Evolutionary conservation across 2,113 vertebrate species (phyloP).

Genomic region (Odontesthes bonariensis): DNA sequence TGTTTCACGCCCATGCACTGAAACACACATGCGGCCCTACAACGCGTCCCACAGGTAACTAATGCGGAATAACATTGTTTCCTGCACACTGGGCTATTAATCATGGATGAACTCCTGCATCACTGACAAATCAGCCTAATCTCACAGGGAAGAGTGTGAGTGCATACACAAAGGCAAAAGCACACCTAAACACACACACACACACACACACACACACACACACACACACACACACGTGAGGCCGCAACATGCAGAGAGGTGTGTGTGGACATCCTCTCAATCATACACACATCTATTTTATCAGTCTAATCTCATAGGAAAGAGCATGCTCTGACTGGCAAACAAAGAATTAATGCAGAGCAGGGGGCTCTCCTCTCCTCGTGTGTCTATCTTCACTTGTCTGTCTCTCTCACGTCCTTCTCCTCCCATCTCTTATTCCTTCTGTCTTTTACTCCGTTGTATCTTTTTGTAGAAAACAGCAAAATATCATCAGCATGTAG

Average conservation of each 20-base stretch:
- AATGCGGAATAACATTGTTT: slow-evolving; percentile 84
- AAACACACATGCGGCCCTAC: slow-evolving; percentile 57
- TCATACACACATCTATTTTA: slow-evolving; percentile 63
- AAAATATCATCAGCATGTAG: slow-evolving; percentile 59
- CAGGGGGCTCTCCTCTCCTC: slow-evolving; percentile 61
- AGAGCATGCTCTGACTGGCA: slow-evolving; percentile 82
- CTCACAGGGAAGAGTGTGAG: slow-evolving; percentile 72
- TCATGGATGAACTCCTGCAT: slow-evolving; percentile 86
- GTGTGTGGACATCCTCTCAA: slow-evolving; percentile 25
- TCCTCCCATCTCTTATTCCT: slow-evolving; percentile 36
- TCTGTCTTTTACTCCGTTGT: slow-evolving; percentile 25
- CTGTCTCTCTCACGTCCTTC: slow-evolving; percentile 67
- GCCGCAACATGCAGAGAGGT: slow-evolving; percentile 14
- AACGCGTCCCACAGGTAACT: slow-evolving; percentile 78
- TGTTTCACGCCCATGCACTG: slow-evolving; percentile 34
- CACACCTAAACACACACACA: slow-evolving; percentile 2
- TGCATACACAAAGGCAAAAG: slow-evolving; percentile 14
- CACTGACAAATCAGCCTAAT: slow-evolving; percentile 84
- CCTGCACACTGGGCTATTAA: slow-evolving; percentile 79
- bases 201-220: too few species aligned
- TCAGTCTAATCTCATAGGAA: slow-evolving; percentile 81
- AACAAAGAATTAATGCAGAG: slow-evolving; percentile 81
- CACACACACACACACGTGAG: neutral
- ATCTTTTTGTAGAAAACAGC: slow-evolving; percentile 53
- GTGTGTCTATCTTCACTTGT: slow-evolving; percentile 68